These are phyloP conservation scores for Lycia hirtaria DNA, from an alignment of 2,888 invertebrate genomes.

Conservation along the genomic window DNA sequence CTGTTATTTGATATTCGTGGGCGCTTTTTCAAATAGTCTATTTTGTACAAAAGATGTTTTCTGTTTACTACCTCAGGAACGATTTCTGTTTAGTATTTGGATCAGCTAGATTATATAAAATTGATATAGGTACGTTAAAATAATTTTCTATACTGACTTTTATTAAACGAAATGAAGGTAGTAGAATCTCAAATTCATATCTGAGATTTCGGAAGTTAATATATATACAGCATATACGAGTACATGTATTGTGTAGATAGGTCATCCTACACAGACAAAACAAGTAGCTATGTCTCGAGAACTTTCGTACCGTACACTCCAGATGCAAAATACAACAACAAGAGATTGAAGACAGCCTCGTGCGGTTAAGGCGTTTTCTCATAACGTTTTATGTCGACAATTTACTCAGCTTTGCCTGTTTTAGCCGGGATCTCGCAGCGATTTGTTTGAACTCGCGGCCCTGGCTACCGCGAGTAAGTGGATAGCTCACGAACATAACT, in stretches of 20 bases:
- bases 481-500: constrained; percentile 47
- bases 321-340: constrained; percentile 64
- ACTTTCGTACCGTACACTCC: constrained; percentile 53
- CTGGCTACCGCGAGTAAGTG: constrained; percentile 56
- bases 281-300: constrained; percentile 40
- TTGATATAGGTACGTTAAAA: no score
- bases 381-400: constrained; percentile 74
- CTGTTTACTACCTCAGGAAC: not conserved
- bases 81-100: not conserved
- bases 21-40: constrained; percentile 7
- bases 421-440: constrained; percentile 63
- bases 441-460: constrained; percentile 65
- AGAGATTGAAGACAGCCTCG: constrained; percentile 61
- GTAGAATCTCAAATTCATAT: no score
- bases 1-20: constrained; percentile 21
- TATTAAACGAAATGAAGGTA: no score
- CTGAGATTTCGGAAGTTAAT: no score
- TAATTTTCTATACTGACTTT: no score
- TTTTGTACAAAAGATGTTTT: constrained; percentile 11
- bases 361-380: constrained; percentile 68
- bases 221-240: no score
- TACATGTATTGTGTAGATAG: constrained; percentile 43
- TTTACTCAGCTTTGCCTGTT: constrained; percentile 58
- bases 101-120: not conserved
- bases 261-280: constrained; percentile 54